Evolutionary conservation across 2,888 invertebrate species (phyloP).

Genomic region (Nineta flava): DNA sequence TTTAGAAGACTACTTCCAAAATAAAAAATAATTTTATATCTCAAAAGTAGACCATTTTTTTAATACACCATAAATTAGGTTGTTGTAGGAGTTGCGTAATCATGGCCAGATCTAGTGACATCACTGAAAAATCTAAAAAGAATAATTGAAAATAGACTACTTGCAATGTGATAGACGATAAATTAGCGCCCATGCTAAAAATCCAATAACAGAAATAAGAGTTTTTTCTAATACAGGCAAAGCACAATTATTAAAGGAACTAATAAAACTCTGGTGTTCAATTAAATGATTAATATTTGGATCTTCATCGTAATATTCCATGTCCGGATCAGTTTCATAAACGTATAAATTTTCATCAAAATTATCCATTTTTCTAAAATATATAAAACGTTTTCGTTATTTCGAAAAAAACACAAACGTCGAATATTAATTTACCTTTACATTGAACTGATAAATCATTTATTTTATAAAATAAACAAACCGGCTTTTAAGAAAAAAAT

Average conservation of each 20-base stretch:
- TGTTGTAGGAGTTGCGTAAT: no score
- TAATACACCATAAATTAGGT: no score
- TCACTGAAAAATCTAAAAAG: neutral
- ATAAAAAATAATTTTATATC: no score
- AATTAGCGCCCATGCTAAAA: neutral
- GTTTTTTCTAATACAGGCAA: neutral
- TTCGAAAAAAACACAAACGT: no score
- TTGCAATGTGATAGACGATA: neutral
- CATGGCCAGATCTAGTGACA: neutral
- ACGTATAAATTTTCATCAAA: neutral
- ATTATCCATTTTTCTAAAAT: neutral
- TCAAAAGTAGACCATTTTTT: no score
- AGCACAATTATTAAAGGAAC: neutral
- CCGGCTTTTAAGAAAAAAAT: no score
- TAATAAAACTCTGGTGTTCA: neutral
- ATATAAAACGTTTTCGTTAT: neutral
- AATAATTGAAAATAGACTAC: neutral
- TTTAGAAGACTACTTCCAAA: no score
- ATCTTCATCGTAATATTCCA: slow-evolving; percentile 1
- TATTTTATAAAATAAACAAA: no score
- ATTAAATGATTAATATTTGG: neutral
- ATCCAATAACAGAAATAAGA: neutral
- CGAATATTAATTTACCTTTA: no score
- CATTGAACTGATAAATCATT: no score
- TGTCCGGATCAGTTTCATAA: neutral